These are phyloP conservation scores for Orthonevra nobilis DNA, from an alignment of 2,888 invertebrate genomes.

Conservation along the genomic window DNA sequence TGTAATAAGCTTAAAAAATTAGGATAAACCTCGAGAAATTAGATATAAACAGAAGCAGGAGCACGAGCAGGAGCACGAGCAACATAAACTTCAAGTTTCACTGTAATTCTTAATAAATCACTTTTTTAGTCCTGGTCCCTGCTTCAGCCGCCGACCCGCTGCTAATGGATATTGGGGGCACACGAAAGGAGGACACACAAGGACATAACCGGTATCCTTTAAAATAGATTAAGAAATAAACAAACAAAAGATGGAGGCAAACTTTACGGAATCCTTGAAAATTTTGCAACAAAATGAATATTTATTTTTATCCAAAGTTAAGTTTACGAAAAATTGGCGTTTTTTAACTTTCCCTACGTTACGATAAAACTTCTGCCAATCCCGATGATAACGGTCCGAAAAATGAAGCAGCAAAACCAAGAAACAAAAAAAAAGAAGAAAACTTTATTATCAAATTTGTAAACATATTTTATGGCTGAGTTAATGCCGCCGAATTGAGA, in stretches of 20 bases:
- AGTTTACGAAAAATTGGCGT: no score
- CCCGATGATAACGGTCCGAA: slow-evolving; percentile 53
- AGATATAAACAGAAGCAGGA: slow-evolving; percentile 55
- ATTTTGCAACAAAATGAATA: slow-evolving; percentile 65
- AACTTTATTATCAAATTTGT: slow-evolving; percentile 44
- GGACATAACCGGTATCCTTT: slow-evolving; percentile 51
- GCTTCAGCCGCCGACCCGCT: no score
- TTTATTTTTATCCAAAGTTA: slow-evolving; percentile 66
- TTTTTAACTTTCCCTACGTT: slow-evolving; percentile 33
- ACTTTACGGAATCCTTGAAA: slow-evolving; percentile 60
- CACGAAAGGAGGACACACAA: slow-evolving; percentile 16
- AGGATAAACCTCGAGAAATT: slow-evolving; percentile 63
- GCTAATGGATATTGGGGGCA: not conserved
- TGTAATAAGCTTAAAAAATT: slow-evolving; percentile 54
- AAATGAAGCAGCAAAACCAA: slow-evolving; percentile 11
- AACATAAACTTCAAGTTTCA: slow-evolving; percentile 63
- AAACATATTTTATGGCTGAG: slow-evolving; percentile 62
- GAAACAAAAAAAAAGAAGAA: slow-evolving; percentile 6
- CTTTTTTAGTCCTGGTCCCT: slow-evolving; percentile 56
- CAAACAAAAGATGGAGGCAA: slow-evolving; percentile 17
- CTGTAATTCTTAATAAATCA: slow-evolving; percentile 69
- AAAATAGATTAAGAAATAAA: slow-evolving; percentile 59
- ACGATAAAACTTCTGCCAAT: slow-evolving; percentile 48
- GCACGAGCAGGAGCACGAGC: no score
- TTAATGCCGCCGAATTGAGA: slow-evolving; percentile 56